Conservation (phyloP, 2,113 vertebrate genomes). For the Hipposideros armiger region DNA sequence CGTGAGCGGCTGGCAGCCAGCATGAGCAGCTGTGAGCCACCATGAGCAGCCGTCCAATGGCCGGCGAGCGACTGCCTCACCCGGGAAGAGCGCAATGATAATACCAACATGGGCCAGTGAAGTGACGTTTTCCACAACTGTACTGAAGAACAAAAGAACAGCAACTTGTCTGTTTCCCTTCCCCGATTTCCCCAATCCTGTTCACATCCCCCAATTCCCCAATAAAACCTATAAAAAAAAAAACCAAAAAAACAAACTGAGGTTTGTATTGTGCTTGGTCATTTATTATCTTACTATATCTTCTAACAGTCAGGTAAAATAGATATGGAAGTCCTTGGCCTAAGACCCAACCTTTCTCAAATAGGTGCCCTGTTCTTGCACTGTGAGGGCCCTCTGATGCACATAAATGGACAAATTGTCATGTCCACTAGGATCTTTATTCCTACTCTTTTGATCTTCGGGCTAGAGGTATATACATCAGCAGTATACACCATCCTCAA, state of each 20-base stretch:
- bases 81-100: too few species aligned
- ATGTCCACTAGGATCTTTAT: background rate
- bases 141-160: too few species aligned
- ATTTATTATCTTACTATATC: background rate
- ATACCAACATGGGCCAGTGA: too few species aligned
- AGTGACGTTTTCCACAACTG: too few species aligned
- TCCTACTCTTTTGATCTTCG: background rate
- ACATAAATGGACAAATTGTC: background rate
- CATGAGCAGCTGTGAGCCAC: too few species aligned
- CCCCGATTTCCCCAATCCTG: too few species aligned
- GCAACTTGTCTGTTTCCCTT: too few species aligned
- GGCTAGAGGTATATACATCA: background rate
- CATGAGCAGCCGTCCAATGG: too few species aligned
- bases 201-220: too few species aligned
- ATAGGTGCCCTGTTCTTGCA: background rate
- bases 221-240: too few species aligned
- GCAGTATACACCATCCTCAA: background rate
- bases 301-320: background rate
- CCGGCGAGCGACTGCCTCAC: too few species aligned
- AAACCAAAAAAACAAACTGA: background rate
- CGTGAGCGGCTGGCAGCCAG: too few species aligned
- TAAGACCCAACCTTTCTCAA: background rate
- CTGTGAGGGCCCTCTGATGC: background rate
- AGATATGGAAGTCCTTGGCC: background rate
- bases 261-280: background rate